These are phyloP conservation scores for Drosophila sturtevanti DNA, from an alignment of 1,140 invertebrate species.

Conservation along the genomic window DNA sequence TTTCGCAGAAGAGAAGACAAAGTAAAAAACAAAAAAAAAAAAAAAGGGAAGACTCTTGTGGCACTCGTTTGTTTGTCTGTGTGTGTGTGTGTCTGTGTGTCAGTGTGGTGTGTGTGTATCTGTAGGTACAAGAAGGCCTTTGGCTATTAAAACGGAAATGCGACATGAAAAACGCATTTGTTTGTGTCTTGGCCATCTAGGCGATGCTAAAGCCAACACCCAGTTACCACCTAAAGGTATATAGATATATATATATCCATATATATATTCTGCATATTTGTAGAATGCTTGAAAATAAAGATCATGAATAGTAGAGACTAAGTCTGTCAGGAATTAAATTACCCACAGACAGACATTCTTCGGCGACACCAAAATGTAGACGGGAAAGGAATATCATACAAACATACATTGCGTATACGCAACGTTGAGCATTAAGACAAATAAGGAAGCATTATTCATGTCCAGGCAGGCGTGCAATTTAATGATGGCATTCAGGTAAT, in stretches of 20 bases:
- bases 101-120: neutral
- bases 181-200: slow-evolving; percentile 36
- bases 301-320: no score
- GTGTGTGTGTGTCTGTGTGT: neutral
- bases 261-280: no score
- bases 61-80: neutral
- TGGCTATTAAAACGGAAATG: slow-evolving; percentile 29
- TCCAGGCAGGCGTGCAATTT: slow-evolving; percentile 64
- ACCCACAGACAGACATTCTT: slow-evolving; percentile 36
- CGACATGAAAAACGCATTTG: slow-evolving; percentile 61
- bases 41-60: slow-evolving; percentile 3
- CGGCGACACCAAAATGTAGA: slow-evolving; percentile 5
- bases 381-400: slow-evolving; percentile 27
- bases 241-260: no score
- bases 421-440: slow-evolving; percentile 66
- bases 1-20: neutral
- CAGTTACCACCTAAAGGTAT: neutral
- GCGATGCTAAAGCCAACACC: slow-evolving; percentile 14
- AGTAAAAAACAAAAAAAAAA: neutral
- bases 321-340: slow-evolving; percentile 52
- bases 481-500: slow-evolving; percentile 19
- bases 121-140: neutral
- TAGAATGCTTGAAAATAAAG: no score
- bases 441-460: slow-evolving; percentile 69
- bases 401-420: slow-evolving; percentile 67